Conservation (phyloP, 2,113 vertebrate genomes). For the Heteronetta atricapilla region DNA sequence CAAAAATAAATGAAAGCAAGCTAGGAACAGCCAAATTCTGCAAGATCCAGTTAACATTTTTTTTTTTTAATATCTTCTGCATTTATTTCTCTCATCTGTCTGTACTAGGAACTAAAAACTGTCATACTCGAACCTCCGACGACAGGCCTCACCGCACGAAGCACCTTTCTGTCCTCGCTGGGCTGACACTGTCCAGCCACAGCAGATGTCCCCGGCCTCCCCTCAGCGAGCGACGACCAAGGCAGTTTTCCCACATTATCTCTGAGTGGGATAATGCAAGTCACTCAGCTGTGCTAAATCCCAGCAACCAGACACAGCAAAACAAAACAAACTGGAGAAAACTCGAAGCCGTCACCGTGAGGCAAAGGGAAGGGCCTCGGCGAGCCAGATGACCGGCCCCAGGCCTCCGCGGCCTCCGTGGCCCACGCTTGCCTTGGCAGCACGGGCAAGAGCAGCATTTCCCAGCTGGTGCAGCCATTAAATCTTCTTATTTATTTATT, state of each 20-base stretch:
- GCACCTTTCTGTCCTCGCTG: neutral
- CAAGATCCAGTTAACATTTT: neutral
- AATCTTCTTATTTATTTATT: neutral
- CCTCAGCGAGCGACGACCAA: neutral
- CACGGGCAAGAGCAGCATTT: neutral
- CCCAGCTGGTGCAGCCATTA: neutral
- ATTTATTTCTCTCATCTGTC: neutral
- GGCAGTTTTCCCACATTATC: conserved; percentile 22
- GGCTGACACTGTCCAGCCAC: neutral
- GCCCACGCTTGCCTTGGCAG: neutral
- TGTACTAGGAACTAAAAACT: neutral
- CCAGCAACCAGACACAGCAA: conserved; percentile 6
- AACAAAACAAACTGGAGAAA: conserved; percentile 27
- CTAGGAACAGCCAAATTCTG: neutral
- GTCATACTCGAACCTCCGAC: neutral
- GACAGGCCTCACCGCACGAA: neutral
- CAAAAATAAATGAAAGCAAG: neutral
- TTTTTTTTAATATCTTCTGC: neutral
- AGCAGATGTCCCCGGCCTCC: neutral
- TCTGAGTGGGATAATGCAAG: neutral
- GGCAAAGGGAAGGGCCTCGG: accelerated
- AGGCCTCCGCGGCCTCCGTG: neutral
- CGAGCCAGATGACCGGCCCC: neutral
- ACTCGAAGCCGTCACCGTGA: neutral
- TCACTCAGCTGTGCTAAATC: conserved; percentile 8